A percentile compares a stretch with the other conserved stretches of the same genome.
Conservation (phyloP, 1,140 invertebrate species). For the Aricia agestis region DNA sequence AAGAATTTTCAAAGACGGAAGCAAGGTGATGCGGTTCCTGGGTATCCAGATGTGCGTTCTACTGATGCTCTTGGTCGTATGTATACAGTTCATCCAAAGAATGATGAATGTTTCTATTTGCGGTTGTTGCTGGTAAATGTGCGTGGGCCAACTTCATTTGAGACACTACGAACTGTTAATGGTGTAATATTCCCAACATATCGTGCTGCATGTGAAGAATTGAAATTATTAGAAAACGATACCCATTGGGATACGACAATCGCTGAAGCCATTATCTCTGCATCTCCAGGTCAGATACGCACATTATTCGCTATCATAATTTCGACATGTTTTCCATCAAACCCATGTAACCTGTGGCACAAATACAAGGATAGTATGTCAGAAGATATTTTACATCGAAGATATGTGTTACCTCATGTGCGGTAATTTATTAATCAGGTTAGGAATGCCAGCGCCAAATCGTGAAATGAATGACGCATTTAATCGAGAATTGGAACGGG, state of each 20-base stretch:
- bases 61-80: slow-evolving; percentile 54
- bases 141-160: slow-evolving; percentile 65
- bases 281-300: slow-evolving; percentile 43
- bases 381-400: slow-evolving; percentile 48
- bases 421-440: slow-evolving; percentile 37
- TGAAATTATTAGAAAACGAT: slow-evolving; percentile 43
- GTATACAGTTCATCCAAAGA: slow-evolving; percentile 63
- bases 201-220: slow-evolving; percentile 47
- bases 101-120: slow-evolving; percentile 69
- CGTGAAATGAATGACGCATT: slow-evolving; percentile 38
- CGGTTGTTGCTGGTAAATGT: slow-evolving; percentile 68
- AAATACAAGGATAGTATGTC: slow-evolving; percentile 61
- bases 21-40: slow-evolving; percentile 41
- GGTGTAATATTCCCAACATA: slow-evolving; percentile 46
- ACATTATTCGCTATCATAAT: slow-evolving; percentile 44
- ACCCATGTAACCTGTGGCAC: slow-evolving; percentile 56
- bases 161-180: slow-evolving; percentile 60
- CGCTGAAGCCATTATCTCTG: slow-evolving; percentile 42
- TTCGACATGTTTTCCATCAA: slow-evolving; percentile 36
- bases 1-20: slow-evolving; percentile 53
- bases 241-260: slow-evolving; percentile 48
- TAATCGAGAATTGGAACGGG: slow-evolving; percentile 50
- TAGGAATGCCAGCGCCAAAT: slow-evolving; percentile 52
- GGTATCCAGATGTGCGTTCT: slow-evolving; percentile 43
- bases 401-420: slow-evolving; percentile 37